These are phyloP conservation scores for Nemotelus pantherinus DNA, from an alignment of 2,888 invertebrate species.

Conservation along the genomic window DNA sequence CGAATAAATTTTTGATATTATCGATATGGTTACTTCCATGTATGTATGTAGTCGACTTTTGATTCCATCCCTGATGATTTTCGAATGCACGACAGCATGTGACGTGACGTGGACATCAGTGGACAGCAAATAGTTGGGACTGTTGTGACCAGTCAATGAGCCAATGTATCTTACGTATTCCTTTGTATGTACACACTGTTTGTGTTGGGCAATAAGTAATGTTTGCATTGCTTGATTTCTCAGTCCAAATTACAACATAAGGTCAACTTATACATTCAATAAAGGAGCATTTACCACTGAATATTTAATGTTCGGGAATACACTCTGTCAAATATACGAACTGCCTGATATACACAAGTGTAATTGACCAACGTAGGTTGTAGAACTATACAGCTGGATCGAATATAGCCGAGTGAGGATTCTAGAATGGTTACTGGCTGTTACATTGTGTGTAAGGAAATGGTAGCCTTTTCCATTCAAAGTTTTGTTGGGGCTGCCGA, in stretches of 20 bases:
- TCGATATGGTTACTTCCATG: constrained; percentile 25
- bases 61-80: constrained; percentile 27
- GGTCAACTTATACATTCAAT: constrained; percentile 50
- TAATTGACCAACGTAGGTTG: too few species aligned
- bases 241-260: constrained; percentile 48
- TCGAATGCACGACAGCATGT: constrained; percentile 46
- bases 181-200: too few species aligned
- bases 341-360: constrained; percentile 36
- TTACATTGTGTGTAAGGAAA: constrained; percentile 48
- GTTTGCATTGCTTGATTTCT: constrained; percentile 47
- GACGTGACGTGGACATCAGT: constrained; percentile 49
- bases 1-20: constrained; percentile 42
- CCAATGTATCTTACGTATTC: too few species aligned
- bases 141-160: neutral
- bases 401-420: neutral
- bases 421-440: constrained; percentile 8
- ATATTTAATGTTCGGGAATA: constrained; percentile 47
- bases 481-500: neutral
- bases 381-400: too few species aligned
- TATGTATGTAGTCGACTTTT: constrained; percentile 1
- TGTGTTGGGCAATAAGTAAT: constrained; percentile 48
- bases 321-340: constrained; percentile 28
- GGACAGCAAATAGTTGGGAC: neutral
- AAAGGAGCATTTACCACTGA: constrained; percentile 51
- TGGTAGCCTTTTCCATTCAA: constrained; percentile 1